Evolutionary conservation across 1,140 invertebrate genomes (phyloP).

Genomic region (Drosophila saltans): DNA sequence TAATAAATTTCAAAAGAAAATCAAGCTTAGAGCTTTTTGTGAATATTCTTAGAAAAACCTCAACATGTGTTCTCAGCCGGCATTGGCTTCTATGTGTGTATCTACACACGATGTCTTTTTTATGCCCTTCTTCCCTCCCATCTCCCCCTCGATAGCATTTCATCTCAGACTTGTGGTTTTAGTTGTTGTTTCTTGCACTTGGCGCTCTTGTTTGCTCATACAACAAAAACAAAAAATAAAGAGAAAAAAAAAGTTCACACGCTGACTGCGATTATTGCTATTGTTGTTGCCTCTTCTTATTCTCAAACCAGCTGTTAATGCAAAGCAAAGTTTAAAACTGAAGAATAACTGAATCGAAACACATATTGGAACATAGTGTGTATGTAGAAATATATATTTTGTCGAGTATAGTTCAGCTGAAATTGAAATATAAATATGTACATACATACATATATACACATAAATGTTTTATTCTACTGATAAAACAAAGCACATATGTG

Average conservation of each 20-base stretch:
- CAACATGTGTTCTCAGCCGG: slow-evolving; percentile 40
- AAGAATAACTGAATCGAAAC: slow-evolving; percentile 31
- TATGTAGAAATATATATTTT: slow-evolving; percentile 36
- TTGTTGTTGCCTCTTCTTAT: slow-evolving; percentile 26
- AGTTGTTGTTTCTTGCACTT: slow-evolving; percentile 42
- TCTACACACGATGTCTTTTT: neutral
- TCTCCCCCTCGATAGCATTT: slow-evolving; percentile 19
- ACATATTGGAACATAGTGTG: slow-evolving; percentile 33
- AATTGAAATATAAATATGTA: slow-evolving; percentile 33
- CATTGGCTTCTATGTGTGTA: slow-evolving; percentile 1
- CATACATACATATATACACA: neutral
- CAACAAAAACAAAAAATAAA: slow-evolving; percentile 42
- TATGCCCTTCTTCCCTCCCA: neutral
- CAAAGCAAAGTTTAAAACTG: slow-evolving; percentile 56
- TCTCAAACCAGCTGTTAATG: slow-evolving; percentile 62
- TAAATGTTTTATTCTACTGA: slow-evolving; percentile 34
- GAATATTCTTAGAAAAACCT: slow-evolving; percentile 42
- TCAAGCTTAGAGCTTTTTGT: neutral
- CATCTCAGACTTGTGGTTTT: slow-evolving; percentile 25
- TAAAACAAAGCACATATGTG: slow-evolving; percentile 49
- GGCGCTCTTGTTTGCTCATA: slow-evolving; percentile 25
- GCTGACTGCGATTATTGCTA: slow-evolving; percentile 45
- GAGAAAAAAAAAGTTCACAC: slow-evolving; percentile 55
- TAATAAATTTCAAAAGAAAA: slow-evolving; percentile 13
- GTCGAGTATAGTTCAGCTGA: slow-evolving; percentile 49